Evolutionary conservation across 1,140 invertebrate genomes (phyloP).

Genomic region (Sinonovacula constricta): DNA sequence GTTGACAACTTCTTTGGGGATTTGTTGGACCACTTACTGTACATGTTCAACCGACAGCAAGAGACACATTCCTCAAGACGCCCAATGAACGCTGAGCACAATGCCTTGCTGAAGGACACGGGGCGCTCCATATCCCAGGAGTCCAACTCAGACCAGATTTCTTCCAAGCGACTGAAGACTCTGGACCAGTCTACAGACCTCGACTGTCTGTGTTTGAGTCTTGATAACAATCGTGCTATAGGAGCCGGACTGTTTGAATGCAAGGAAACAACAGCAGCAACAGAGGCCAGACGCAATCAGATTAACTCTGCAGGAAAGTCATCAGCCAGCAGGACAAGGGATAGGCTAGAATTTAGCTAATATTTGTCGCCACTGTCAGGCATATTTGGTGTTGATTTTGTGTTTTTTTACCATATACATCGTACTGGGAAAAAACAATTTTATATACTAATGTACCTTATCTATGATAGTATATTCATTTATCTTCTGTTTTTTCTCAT

Average conservation of each 20-base stretch:
- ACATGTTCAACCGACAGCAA: constrained; percentile 47
- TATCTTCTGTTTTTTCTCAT: too few species aligned
- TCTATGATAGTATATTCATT: too few species aligned
- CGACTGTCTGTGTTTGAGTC: constrained; percentile 29
- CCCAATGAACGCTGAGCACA: constrained; percentile 7
- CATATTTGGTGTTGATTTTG: too few species aligned
- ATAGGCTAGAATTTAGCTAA: background rate
- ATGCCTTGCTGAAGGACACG: constrained; percentile 44
- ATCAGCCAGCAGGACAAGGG: background rate
- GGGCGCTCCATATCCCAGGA: constrained; percentile 46
- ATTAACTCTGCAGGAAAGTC: constrained; percentile 44
- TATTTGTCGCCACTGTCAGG: too few species aligned
- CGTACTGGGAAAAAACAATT: too few species aligned
- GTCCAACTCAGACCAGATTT: constrained; percentile 36
- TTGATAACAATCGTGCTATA: background rate
- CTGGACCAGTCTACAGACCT: constrained; percentile 42
- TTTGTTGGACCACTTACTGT: constrained; percentile 45
- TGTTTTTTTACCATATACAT: too few species aligned
- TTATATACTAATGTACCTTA: too few species aligned
- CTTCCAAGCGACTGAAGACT: constrained; percentile 36
- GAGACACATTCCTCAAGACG: constrained; percentile 45
- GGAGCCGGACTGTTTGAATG: constrained; percentile 3
- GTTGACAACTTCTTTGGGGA: constrained; percentile 51
- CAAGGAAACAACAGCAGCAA: constrained; percentile 16
- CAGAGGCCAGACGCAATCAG: constrained; percentile 30